phyloP scores from a whole-genome alignment of 2,888 invertebrate species.

The Clistopyga incitator region DNA sequence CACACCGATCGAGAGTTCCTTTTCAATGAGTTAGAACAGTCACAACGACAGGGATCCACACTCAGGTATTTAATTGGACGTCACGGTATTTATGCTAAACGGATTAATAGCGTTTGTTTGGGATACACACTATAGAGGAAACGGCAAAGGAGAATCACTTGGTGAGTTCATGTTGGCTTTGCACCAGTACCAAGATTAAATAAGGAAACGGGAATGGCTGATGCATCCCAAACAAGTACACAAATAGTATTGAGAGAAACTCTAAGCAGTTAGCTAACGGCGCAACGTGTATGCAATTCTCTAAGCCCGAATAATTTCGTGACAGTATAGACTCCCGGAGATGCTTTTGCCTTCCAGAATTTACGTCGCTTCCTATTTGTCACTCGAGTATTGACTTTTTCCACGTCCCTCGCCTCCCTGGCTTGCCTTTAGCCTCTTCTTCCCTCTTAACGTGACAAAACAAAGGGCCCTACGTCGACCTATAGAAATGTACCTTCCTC shows the following conservation, averaged over 20 bases:
- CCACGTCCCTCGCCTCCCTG: slow-evolving; percentile 10
- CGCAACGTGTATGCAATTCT: slow-evolving; percentile 61
- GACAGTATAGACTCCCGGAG: slow-evolving; percentile 24
- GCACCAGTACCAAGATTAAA: not conserved
- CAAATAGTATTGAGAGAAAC: slow-evolving; percentile 28
- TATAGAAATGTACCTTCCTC: slow-evolving; percentile 14
- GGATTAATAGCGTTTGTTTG: slow-evolving; percentile 79
- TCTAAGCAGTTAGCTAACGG: slow-evolving; percentile 6
- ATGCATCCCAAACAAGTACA: not conserved
- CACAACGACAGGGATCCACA: slow-evolving; percentile 22
- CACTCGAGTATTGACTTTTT: slow-evolving; percentile 73
- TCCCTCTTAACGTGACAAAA: slow-evolving; percentile 59
- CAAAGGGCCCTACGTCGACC: slow-evolving; percentile 48
- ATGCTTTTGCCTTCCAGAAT: slow-evolving; percentile 65
- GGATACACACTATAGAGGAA: slow-evolving; percentile 50
- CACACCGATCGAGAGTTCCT: slow-evolving; percentile 10
- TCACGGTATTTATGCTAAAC: slow-evolving; percentile 77
- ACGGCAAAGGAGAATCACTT: slow-evolving; percentile 56
- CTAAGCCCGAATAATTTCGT: slow-evolving; percentile 78
- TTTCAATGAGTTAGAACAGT: not conserved
- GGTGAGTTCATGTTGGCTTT: not conserved
- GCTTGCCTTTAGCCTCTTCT: slow-evolving; percentile 47
- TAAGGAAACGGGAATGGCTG: slow-evolving; percentile 51
- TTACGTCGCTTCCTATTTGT: slow-evolving; percentile 70
- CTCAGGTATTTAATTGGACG: slow-evolving; percentile 75